Evolutionary conservation across 2,888 invertebrate species (phyloP), one percentile per base, ranked within the genome.

Genomic region (Phymatocera aterrima): DNA sequence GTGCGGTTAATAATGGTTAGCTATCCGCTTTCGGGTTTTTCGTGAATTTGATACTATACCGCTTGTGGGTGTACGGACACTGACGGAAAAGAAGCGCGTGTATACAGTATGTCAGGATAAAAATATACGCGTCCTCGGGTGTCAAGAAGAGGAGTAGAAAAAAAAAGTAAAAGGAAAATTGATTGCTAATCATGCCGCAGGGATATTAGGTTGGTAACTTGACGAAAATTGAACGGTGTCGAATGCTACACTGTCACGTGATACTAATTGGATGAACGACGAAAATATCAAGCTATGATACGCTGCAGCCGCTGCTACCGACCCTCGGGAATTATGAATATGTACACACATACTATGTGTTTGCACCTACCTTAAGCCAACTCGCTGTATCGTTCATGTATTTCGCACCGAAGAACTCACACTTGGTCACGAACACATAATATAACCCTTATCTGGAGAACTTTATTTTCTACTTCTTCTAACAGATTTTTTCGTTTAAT

Each of bases 161-260:
- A 65, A n/a, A 40, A 65, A 37, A 40, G 40, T 10, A 31, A 31
- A 10, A 31, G 43, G 6, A 37, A 60, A 57, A 57, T 21, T 57
- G 43, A 75, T 57, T 37, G 57, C 37, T 75, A 40, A 40, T 75
- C 40, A 37, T 43, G 57, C 75, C 75, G 75, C 40, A 24, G 75
- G 57, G 75, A 75, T 54, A 75, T 75, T 57, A 60, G 75, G 37
- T 57, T 57, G 75, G 75, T 75, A 75, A 75, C 75, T n/a, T 75
- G 75, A 75, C 24, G 57, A 43, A 75, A 75, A 75, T 75, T 75
- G 75, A 75, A 57, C 37, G 75, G 75, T 75, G 24, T 75, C 57
- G 28, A 60, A 75, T 75, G 40, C 21, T n/a, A 57, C 28, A 54
- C 72, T 54, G 75, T 57, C 75, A 60, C 51, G 12, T 40, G 75